Evolutionary conservation across 2,797 vertebrate species (phyloP), one percentile per base, ranked within the genome.

Genomic region (Margarornis squamiger): DNA sequence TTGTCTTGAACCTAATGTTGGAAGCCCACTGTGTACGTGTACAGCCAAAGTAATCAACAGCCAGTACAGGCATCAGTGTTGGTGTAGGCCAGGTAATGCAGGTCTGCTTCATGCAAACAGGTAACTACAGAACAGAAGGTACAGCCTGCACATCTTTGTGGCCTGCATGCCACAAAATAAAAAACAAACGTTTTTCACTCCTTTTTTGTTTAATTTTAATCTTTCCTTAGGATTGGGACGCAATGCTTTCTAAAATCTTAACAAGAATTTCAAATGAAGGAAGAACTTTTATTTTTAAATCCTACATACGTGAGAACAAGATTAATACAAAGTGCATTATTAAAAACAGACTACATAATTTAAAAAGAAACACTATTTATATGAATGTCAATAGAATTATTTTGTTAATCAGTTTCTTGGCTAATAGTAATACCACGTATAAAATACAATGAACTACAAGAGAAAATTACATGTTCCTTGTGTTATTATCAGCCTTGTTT

Each of bases 111-210:
- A 46, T 52, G 52, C 52, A 67, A 43, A 54, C n/a, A 38, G 15
- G 8, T 12, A 85, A 6, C 46, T 57, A 39, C 17, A 66, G 22
- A 88, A 49, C 17, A 91, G 51, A 68, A 89, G 19, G 12, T 24
- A 45, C 20, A 22, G 45, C 22, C 58, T 82, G 12, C 20, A 58
- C 0, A 0, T 34, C 24, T 51, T 59, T 52, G 34, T 43, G 62
- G 16, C 23, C 51, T 78, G 54, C 43, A 51, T 9, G 17, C 10
- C 49, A 48, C 41, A 72, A 72, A 74, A 4, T 1, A 65, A 63
- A 70, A 77, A 23, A 1, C 0, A 2, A 59, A 41, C 0, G 2
- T 4, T 76, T 62, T 52, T 24, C 2, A 36, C 43, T n/a, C 38
- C 39, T 4, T 29, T 82, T 74, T 51, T 90, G 22, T 34, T 78